Evolutionary conservation across 2,113 vertebrate genomes (phyloP), one percentile per base, ranked within the genome.

Genomic region (Phyllopteryx taeniolatus): DNA sequence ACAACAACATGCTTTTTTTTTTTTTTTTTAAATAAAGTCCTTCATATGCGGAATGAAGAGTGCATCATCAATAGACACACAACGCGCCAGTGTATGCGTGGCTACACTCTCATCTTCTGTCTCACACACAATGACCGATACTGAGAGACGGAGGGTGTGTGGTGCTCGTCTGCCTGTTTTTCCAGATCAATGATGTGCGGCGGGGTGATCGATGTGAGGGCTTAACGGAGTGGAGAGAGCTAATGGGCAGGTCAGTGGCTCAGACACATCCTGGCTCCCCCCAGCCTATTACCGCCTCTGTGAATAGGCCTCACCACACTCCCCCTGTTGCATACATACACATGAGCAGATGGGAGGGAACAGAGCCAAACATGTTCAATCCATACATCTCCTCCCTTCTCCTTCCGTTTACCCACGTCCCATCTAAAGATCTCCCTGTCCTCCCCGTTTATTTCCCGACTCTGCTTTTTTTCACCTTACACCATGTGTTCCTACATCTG

Each of bases 161-260:
- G 87, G 86, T 88, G 86, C 76, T 84, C 91, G 91, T 85, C 89
- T 90, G 91, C 91, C 94, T 92, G 90, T 88, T 95, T 94, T 94
- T 93, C 92, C 90, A 88, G 93, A 94, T 94, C 91, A 92, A 91
- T 94, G 93, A 91, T 91, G 90, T 93, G 82, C 86, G 84, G 89
- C 89, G 89, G 86, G 83, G 84, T 84, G 93, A 94, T 94, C 90
- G 87, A 93, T 94, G 93, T 88, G 89, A 87, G 88, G 88, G 89
- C 86, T 93, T 78, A 78, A 86, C 80, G 81, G 85, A 86, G 86
- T 87, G 85, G 89, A 91, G 79, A 57, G 73, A 76, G 87, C 82
- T 92, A 86, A 90, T 87, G 72, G 89, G 85, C 87, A 77, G 70
- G 89, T 85, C 87, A 88, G 86, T 77, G 86, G 86, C 71, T 67